Evolutionary conservation across 2,888 invertebrate genomes (phyloP).

Genomic region (Chromoteleia sp.): DNA sequence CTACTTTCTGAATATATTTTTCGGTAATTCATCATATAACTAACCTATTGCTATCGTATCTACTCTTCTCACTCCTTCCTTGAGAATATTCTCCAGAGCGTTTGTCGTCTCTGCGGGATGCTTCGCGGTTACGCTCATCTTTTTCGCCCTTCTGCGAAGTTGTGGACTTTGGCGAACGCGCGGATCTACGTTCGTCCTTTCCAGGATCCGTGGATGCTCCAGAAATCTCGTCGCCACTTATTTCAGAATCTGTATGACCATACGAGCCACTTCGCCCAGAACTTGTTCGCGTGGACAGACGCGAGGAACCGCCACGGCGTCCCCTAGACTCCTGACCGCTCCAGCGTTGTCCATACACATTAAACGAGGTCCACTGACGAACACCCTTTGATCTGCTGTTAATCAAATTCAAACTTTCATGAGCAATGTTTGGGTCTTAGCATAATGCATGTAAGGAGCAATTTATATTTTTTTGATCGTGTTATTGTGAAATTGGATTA

Average conservation of each 20-base stretch:
- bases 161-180: conserved; percentile 86
- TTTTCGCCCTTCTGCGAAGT: conserved; percentile 86
- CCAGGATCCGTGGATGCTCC: conserved; percentile 86
- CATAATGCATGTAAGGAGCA: too few relatives aligned
- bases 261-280: conserved; percentile 85
- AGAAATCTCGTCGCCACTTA: conserved; percentile 90
- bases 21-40: conserved; percentile 5
- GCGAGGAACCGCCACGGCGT: conserved; percentile 80
- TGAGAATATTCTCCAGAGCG: conserved; percentile 76
- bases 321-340: conserved; percentile 85
- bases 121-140: conserved; percentile 87
- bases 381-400: conserved; percentile 83
- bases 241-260: conserved; percentile 90
- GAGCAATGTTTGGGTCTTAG: too few relatives aligned
- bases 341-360: conserved; percentile 84
- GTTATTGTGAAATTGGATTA: too few relatives aligned
- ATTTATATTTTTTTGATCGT: too few relatives aligned
- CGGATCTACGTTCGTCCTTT: conserved; percentile 86
- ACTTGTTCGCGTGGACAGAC: conserved; percentile 82
- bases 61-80: conserved; percentile 79
- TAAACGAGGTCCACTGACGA: conserved; percentile 85
- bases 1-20: too few relatives aligned
- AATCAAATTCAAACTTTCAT: conserved; percentile 78
- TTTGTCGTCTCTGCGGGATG: conserved; percentile 80
- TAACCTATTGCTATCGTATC: conserved; percentile 66